Evolutionary conservation across 37 sponge, comb jelly and placozoan species (phyloP), one percentile per base, ranked within the genome.

Genomic region (Tethya wilhelma): DNA sequence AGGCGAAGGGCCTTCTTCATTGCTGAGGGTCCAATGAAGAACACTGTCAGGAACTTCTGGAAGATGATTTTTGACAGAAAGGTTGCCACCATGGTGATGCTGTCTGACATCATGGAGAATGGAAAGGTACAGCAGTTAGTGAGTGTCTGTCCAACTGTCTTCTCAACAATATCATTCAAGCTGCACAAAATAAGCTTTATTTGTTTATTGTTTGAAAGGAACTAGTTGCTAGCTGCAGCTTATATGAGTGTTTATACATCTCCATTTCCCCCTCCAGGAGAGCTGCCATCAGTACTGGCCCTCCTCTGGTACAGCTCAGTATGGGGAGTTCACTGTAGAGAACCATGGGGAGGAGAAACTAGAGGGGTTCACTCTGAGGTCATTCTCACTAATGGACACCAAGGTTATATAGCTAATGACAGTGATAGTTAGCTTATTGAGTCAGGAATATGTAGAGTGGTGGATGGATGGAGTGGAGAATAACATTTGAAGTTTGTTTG

Each of bases 41-140:
- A 44, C 73, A 87, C 89, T 26, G 29, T 58, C 37, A 58, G 83
- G 43, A 78, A 86, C 65, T 86, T 91, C 79, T 91, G 83, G 92
- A 81, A 79, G 64, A 67, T 82, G 76, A 62, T 92, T 25, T 29
- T 30, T 23, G 84, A 83, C 58, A 66, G 77, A 31, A 79, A 79
- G 64, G 36, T 63, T 41, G 60, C 65, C 2, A 76, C 40, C 14
- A 40, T 91, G 39, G 81, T 84, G 25, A 70, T 84, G 77, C 65
- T 79, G 37, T 74, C 81, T 69, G 60, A 66, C 12, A 77, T 84
- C 44, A 9, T 32, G 46, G 90, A 90, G 81, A 64, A 53, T 39
- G 85, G 79, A 20, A 0, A n/a, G n/a, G 73, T 73, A 75, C 79
- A 29, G 23, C 57, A 5, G 9, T 4, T 31, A 26, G 63, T 60